These are phyloP conservation scores for Pheosia gnoma DNA, from an alignment of 2,888 invertebrate genomes.

Conservation along the genomic window DNA sequence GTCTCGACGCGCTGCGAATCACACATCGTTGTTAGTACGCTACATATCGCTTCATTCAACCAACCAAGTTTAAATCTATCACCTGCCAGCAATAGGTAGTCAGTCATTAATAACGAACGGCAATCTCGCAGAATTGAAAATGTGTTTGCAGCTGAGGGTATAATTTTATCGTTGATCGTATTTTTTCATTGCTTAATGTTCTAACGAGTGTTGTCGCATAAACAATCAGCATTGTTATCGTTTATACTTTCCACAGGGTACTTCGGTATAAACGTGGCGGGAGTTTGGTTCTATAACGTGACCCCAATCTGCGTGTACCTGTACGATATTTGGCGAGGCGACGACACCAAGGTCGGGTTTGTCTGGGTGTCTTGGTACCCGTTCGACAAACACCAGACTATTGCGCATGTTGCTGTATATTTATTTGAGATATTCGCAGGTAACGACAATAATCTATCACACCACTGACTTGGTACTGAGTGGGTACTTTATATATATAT, in stretches of 20 bases:
- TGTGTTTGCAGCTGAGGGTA: no score
- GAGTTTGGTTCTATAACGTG: conserved; percentile 73
- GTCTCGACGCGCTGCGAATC: conserved; percentile 60
- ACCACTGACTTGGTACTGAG: no score
- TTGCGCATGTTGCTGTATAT: conserved; percentile 68
- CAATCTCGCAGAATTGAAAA: no score
- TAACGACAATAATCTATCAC: conserved; percentile 27
- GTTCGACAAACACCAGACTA: conserved; percentile 66
- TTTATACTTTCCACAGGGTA: conserved; percentile 57
- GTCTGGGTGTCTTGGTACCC: conserved; percentile 79
- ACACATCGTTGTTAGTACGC: conserved; percentile 62
- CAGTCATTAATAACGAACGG: no score
- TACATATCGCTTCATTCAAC: no score
- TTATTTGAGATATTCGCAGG: conserved; percentile 74
- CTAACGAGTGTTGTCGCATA: no score
- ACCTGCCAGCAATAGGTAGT: no score
- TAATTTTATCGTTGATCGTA: background rate
- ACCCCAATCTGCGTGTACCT: conserved; percentile 67
- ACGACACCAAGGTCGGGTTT: conserved; percentile 59
- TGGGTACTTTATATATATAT: no score
- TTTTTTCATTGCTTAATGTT: no score
- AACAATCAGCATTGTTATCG: conserved; percentile 1
- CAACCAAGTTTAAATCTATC: no score
- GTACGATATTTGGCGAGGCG: conserved; percentile 52
- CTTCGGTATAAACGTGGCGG: conserved; percentile 61